Conservation (phyloP, 1,140 invertebrate genomes). For the Samia ricini region DNA sequence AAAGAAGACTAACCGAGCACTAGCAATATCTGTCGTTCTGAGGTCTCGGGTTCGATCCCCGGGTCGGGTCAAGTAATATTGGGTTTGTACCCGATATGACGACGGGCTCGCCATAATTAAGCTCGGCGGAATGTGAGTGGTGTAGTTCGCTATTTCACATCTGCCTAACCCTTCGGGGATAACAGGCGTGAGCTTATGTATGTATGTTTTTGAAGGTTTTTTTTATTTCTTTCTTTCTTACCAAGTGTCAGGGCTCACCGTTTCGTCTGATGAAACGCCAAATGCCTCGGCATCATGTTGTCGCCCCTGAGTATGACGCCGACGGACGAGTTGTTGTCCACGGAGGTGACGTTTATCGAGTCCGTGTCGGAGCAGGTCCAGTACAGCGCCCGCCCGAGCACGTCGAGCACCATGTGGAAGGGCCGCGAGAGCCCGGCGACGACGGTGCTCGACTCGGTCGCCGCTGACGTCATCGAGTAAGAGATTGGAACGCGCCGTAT, state of each 20-base stretch:
- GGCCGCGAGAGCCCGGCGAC: slow-evolving; percentile 79
- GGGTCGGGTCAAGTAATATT: too few species aligned
- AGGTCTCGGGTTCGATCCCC: too few species aligned
- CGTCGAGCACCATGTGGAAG: slow-evolving; percentile 92
- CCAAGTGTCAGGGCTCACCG: slow-evolving; percentile 61
- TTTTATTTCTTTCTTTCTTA: not conserved
- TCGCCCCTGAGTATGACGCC: slow-evolving; percentile 87
- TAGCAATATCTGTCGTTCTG: too few species aligned
- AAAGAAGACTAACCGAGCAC: too few species aligned
- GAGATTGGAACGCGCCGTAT: slow-evolving; percentile 86
- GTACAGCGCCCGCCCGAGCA: slow-evolving; percentile 89
- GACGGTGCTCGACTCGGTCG: slow-evolving; percentile 78
- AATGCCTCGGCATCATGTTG: slow-evolving; percentile 87
- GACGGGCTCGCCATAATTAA: too few species aligned
- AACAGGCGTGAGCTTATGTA: too few species aligned
- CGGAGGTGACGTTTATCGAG: slow-evolving; percentile 92
- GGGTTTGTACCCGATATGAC: too few species aligned
- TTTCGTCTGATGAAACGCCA: slow-evolving; percentile 90
- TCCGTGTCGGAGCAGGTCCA: slow-evolving; percentile 91
- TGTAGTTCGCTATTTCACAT: too few species aligned
- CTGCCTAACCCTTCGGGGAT: too few species aligned
- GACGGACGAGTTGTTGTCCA: slow-evolving; percentile 50
- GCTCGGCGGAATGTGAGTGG: too few species aligned
- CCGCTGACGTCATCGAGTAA: slow-evolving; percentile 56
- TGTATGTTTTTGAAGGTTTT: too few species aligned